Evolutionary conservation across 2,797 vertebrate species (phyloP), one percentile per base, ranked within the genome.

Genomic region (Rachycentron canadum): DNA sequence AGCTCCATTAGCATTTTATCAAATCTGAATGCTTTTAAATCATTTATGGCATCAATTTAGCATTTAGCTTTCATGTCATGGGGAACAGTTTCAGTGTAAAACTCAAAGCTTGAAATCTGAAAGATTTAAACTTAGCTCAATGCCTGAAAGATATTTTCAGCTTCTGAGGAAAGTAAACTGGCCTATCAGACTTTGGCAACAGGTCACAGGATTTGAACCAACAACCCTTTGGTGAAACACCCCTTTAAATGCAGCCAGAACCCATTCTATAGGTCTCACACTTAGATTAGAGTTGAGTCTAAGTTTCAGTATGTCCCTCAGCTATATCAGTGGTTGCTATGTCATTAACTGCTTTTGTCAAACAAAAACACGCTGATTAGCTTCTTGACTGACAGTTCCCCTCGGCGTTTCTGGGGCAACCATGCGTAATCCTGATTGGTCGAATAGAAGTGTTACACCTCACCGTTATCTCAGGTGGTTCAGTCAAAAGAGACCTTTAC

Each of bases 391-490:
- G 69, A 78, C 56, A 0, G 66, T 41, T 72, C 47, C 19, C n/a
- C 68, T 62, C 4, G 5, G 23, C 1, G 30, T 83, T 59, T 41
- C 70, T 55, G 26, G 40, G 45, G 59, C 45, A 52, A 83, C 75
- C 6, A 0, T 0, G 5, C 57, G 78, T 57, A 69, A 74, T 60
- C 34, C n/a, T 4, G 43, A 64, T 73, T 49, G 70, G 69, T 45
- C 36, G 40, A 77, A 25, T 23, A 12, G 53, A 41, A 41, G 23
- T 12, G 77, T 71, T 32, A 3, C 45, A 53, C 68, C 70, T 84
- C n/a, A 16, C 21, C 1, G 57, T 79, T 88, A 89, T 91, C 84
- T 66, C 63, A 68, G 59, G 43, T 73, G 61, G 69, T 57, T 84
- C 26, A 21, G 12, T 69, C 26, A 13, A 9, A 32, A 36, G 34